Evolutionary conservation across 2,113 vertebrate genomes (phyloP).

Genomic region (Entomyzon cyanotis): DNA sequence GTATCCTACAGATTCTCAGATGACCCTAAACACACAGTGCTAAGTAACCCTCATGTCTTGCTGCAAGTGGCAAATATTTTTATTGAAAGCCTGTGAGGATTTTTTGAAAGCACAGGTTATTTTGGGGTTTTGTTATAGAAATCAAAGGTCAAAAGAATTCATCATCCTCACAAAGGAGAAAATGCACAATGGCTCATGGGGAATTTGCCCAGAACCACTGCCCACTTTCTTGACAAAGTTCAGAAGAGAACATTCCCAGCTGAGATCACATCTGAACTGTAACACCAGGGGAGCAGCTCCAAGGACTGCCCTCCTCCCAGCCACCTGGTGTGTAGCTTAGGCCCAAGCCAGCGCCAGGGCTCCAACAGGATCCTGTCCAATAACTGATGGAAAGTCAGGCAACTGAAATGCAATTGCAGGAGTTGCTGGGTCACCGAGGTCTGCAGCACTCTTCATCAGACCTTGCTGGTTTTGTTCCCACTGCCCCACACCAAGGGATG

Average conservation of each 20-base stretch:
- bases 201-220: neutral
- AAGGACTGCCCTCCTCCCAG: neutral
- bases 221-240: neutral
- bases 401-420: neutral
- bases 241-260: neutral
- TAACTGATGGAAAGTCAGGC: neutral
- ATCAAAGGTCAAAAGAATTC: neutral
- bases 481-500: neutral
- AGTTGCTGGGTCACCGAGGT: neutral
- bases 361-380: neutral
- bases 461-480: neutral
- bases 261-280: neutral
- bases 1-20: neutral
- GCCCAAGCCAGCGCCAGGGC: neutral
- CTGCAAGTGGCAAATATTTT: neutral
- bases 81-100: neutral
- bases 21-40: neutral
- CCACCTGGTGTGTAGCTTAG: neutral
- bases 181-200: rapidly evolving
- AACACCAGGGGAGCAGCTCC: neutral
- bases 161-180: neutral
- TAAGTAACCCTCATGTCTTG: neutral
- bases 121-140: neutral
- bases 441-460: neutral
- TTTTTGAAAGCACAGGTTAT: neutral